Percentiles rank a stretch among this genome's conserved stretches.
Evolutionary conservation across 2,797 vertebrate genomes (phyloP).

Genomic region (Tapera naevia): DNA sequence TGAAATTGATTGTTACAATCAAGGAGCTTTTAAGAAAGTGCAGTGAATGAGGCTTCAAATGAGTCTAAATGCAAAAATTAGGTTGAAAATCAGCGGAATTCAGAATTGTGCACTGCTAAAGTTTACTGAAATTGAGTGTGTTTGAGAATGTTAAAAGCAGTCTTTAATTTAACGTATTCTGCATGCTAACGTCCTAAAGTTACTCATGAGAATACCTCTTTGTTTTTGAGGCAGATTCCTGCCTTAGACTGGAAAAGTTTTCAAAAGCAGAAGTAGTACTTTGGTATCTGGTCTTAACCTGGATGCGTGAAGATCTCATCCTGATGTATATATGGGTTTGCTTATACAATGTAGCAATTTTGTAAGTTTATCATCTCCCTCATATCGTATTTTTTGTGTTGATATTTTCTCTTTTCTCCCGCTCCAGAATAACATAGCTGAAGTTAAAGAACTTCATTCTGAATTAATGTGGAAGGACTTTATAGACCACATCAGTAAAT

Average conservation of each 20-base stretch:
- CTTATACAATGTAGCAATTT: not conserved
- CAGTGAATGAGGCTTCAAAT: not conserved
- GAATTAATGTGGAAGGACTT: constrained; percentile 97
- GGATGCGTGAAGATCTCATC: not conserved
- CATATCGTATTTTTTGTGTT: not conserved
- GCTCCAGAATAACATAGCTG: constrained; percentile 95
- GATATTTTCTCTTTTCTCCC: not conserved
- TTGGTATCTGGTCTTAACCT: not conserved
- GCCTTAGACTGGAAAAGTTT: not conserved
- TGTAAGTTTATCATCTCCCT: not conserved
- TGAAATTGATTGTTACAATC: not conserved
- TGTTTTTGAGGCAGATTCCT: not conserved
- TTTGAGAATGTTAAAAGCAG: not conserved
- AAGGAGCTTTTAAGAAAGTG: not conserved
- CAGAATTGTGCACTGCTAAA: not conserved
- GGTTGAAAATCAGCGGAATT: not conserved
- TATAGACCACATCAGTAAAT: constrained; percentile 92
- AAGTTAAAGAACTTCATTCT: constrained; percentile 93
- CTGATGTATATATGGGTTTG: not conserved
- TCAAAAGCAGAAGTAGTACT: not conserved
- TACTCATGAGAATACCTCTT: not conserved
- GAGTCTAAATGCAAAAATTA: not conserved
- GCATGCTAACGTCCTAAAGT: not conserved
- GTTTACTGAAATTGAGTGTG: not conserved
- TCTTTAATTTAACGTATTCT: not conserved